phyloP scores from a whole-genome alignment of 1,140 invertebrate species.

The Psilanteris sp. region DNA sequence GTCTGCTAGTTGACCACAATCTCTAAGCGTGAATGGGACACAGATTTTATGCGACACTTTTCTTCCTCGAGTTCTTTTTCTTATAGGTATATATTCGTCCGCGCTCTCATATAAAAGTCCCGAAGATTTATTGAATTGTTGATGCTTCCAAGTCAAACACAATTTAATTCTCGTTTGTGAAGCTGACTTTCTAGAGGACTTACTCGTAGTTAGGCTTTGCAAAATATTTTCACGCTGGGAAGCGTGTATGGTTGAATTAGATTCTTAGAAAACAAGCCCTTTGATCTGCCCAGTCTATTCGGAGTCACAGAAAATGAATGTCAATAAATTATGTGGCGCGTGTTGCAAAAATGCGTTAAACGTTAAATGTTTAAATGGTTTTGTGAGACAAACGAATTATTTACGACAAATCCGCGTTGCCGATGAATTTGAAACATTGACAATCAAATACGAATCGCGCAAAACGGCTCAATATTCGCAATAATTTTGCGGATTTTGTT shows the following conservation, averaged over 20 bases:
- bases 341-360: too few species aligned
- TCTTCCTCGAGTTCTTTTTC: not conserved
- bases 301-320: too few species aligned
- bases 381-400: too few species aligned
- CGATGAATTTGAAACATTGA: too few species aligned
- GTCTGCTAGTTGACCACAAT: constrained; percentile 44
- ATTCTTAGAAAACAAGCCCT: not conserved
- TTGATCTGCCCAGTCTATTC: too few species aligned
- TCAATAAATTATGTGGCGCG: too few species aligned
- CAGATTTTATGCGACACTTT: constrained; percentile 15
- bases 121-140: constrained; percentile 36
- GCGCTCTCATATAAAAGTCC: constrained; percentile 8
- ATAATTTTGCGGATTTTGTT: constrained; percentile 17
- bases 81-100: not conserved
- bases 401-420: too few species aligned
- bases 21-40: constrained; percentile 44
- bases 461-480: not conserved
- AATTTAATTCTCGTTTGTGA: constrained; percentile 44
- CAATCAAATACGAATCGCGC: too few species aligned
- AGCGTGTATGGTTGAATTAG: not conserved
- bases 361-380: too few species aligned
- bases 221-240: constrained; percentile 49
- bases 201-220: not conserved
- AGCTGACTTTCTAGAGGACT: constrained; percentile 27
- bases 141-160: constrained; percentile 34